These are phyloP conservation scores for Acipenser transmontanus DNA, from an alignment of 2,797 vertebrate genomes.

Conservation along the genomic window DNA sequence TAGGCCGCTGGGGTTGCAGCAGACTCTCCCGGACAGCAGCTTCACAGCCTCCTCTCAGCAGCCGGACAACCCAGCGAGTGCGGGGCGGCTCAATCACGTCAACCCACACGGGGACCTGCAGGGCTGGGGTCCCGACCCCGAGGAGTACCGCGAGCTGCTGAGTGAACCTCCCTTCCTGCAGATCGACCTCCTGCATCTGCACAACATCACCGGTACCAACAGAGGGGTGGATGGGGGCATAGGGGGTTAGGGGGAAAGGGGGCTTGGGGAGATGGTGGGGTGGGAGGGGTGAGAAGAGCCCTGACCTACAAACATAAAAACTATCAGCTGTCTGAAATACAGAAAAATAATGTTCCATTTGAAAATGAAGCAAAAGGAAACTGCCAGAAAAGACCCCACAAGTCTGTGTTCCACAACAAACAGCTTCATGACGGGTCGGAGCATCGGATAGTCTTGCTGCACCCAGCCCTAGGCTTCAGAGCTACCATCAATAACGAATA, in stretches of 20 bases:
- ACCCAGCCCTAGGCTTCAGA: too few relatives aligned
- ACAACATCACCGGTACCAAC: slow-evolving; percentile 73
- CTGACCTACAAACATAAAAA: neutral
- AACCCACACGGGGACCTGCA: slow-evolving; percentile 43
- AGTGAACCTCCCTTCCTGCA: slow-evolving; percentile 57
- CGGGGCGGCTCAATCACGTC: slow-evolving; percentile 44
- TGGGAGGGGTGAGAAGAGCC: neutral
- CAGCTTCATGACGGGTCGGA: too few relatives aligned
- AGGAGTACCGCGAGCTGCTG: slow-evolving; percentile 46
- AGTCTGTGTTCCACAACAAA: too few relatives aligned
- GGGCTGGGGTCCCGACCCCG: slow-evolving; percentile 66
- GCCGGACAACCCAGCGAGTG: slow-evolving; percentile 45
- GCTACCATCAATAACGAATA: too few relatives aligned
- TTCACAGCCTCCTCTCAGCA: slow-evolving; percentile 60
- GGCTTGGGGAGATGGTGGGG: neutral
- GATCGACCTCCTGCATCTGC: slow-evolving; percentile 60
- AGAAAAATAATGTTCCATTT: too few relatives aligned
- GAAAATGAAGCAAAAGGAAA: too few relatives aligned
- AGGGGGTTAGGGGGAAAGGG: neutral
- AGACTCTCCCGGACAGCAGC: slow-evolving; percentile 52
- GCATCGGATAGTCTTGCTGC: too few relatives aligned
- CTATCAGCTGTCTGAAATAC: too few relatives aligned
- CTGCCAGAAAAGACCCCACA: too few relatives aligned
- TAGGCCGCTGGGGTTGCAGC: slow-evolving; percentile 61
- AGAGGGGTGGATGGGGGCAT: neutral